Base-by-base conservation (phyloP, 2,888 invertebrate genomes). In the Eupithecia inturbata region DNA sequence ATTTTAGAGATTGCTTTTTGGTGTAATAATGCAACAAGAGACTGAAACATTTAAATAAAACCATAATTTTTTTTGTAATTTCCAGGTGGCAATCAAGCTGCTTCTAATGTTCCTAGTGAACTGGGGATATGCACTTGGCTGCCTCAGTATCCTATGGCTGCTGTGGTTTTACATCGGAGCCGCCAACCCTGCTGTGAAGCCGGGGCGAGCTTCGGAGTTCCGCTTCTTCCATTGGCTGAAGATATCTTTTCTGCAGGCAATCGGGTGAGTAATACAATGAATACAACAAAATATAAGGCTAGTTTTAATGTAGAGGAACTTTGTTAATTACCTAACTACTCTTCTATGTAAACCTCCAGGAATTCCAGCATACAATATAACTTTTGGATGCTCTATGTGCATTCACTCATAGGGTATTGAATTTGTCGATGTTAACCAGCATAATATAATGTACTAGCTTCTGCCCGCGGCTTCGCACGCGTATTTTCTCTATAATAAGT, bases 131-230 rank as follows among this genome's bases (percentile, higher is more conserved):
- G 98, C 99, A 33, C 92, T 98, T 63, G 97, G 97, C 31, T 98
- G 98, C 89, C 95, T 99, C 75, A 94, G 95, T 53, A 96, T 97
- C 26, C 96, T 98, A 77, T 96, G 98, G 89, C 92, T 98, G 70
- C 96, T 99, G 75, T 99, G 98, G 97, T 95, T 98, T 85, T 99
- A 99, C 92, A 98, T 99, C 79, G 98, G 99, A 63, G 97, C 98
- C 70, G 98, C 98, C 10, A 99, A 98, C 93, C 99, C 99, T 12
- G 99, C 99, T 6, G 98, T 98, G 10, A 98, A 98, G 87, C 99
- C 99, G 0, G 99, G 99, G 62, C 95, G 97, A 39, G 97, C 98
- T 0, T 96, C 97, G 0, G 97, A 98, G 87, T 98, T 98, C 87
- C 96, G 96, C 81, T 96, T 98, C 83, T 96, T 97, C 83, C 95